Base-by-base conservation (phyloP, 2,888 invertebrate genomes). In the Blastobasis adustella region DNA sequence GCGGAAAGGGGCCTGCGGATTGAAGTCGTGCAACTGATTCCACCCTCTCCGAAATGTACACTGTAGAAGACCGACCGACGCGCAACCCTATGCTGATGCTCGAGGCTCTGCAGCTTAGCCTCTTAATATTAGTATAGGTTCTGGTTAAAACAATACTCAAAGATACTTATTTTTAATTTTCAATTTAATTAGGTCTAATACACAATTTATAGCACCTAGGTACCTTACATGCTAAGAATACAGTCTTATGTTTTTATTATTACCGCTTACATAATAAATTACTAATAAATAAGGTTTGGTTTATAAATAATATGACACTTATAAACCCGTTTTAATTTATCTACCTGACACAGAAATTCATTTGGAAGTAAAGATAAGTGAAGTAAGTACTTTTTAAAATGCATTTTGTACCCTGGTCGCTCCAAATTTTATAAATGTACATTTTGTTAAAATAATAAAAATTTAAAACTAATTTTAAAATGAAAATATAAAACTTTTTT, bases 271-370 rank as follows among this genome's bases (percentile, higher is more conserved):
- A 50, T 50, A 51, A 50, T 36, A 53, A 47, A 50, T 54, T 47
- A 59, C 56, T 55, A 65, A 58, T 45, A 49, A 58, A 61, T 51
- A 62, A n/a, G n/a, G 65, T 66, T 69, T 63, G 61, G 63, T 62
- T 58, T 68, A 73, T 67, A 65, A 57, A 2, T 23, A 55, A 55
- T 50, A 58, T 55, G 57, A 58, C 54, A 78, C 71, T 69, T 66
- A 65, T 60, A 67, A 69, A 79, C 76, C 78, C 74, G 76, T 78
- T 70, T 47, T 43, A 10, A 38, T 44, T 44, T 44, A 44, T 50
- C 47, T 45, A 46, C 47, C 56, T 49, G 56, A 57, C 50, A 54
- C 57, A 56, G 36, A 49, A 52, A 54, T n/a, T 51, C 9, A 46
- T 37, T 37, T 40, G 9, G 10, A 10, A 47, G 4, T 40, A 47